phyloP scores from a whole-genome alignment of 2,113 vertebrate species.

The Maccullochella peelii region DNA sequence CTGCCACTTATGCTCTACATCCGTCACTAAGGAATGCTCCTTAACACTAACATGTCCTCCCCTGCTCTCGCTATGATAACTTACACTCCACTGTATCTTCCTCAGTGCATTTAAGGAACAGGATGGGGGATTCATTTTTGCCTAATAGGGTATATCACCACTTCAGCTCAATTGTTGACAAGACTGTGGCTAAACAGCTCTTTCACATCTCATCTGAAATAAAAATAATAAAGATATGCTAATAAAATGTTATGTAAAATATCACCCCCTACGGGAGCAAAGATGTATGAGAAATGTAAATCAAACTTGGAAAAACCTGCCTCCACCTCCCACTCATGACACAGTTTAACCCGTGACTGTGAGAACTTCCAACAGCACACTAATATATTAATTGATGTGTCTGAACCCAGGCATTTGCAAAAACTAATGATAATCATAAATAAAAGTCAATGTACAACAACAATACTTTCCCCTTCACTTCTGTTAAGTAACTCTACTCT shows the following conservation, averaged over 20 bases:
- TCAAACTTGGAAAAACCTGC: constrained; percentile 5
- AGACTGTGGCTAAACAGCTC: background rate
- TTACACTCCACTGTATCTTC: constrained; percentile 43
- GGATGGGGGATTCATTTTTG: constrained; percentile 26
- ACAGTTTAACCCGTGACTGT: background rate
- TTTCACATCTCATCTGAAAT: background rate
- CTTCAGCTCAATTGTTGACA: constrained; percentile 7
- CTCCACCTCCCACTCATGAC: constrained; percentile 14
- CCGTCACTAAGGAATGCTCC: constrained; percentile 78
- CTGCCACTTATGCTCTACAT: constrained; percentile 53
- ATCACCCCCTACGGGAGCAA: constrained; percentile 4
- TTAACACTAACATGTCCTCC: constrained; percentile 80
- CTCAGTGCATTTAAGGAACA: constrained; percentile 30
- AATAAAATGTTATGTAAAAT: constrained; percentile 5
- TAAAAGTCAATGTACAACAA: constrained; percentile 13
- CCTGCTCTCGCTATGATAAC: constrained; percentile 62
- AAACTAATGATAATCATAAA: constrained; percentile 7
- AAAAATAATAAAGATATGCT: background rate
- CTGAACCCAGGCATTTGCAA: background rate
- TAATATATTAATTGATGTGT: background rate
- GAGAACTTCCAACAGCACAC: constrained; percentile 26
- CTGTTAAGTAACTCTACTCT: background rate
- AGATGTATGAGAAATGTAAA: constrained; percentile 15
- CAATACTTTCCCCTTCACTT: background rate
- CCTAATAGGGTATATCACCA: background rate